Percentiles rank a stretch among this genome's conserved stretches.
Evolutionary conservation across 2,797 vertebrate species (phyloP).

Genomic region (Hyperoplus lanceolatus): DNA sequence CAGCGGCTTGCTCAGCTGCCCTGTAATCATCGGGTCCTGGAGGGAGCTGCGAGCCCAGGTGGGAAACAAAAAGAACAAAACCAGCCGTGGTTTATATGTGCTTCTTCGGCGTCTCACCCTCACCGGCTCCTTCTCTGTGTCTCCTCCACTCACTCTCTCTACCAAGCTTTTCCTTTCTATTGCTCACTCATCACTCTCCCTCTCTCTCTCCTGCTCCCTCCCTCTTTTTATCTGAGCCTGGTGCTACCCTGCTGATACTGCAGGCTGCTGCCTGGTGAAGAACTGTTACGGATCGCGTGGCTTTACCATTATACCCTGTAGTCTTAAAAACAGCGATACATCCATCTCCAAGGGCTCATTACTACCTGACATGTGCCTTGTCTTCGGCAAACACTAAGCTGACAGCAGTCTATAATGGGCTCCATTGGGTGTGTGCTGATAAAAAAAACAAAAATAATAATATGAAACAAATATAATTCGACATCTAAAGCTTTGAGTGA

Average conservation of each 20-base stretch:
- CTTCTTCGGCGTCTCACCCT: slow-evolving; percentile 84
- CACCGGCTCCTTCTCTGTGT: slow-evolving; percentile 80
- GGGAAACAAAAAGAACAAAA: slow-evolving; percentile 73
- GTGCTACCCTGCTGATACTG: slow-evolving; percentile 94
- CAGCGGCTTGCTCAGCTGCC: slow-evolving; percentile 99
- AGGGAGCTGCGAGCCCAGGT: slow-evolving; percentile 82
- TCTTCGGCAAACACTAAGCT: slow-evolving; percentile 74
- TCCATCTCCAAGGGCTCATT: slow-evolving; percentile 84
- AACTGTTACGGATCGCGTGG: slow-evolving; percentile 96
- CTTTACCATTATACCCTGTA: slow-evolving; percentile 95
- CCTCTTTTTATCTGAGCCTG: slow-evolving; percentile 88
- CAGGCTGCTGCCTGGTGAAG: slow-evolving; percentile 97
- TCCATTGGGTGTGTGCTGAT: slow-evolving; percentile 43
- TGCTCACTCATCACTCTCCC: slow-evolving; percentile 86
- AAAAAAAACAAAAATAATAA: slow-evolving; percentile 63
- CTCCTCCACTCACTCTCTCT: slow-evolving; percentile 80
- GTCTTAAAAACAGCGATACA: slow-evolving; percentile 90
- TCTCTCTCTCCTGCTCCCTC: slow-evolving; percentile 81
- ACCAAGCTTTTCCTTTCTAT: slow-evolving; percentile 80
- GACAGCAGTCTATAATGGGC: slow-evolving; percentile 62
- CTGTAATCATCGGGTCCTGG: slow-evolving; percentile 99
- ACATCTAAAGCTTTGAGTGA: slow-evolving; percentile 42
- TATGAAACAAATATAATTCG: slow-evolving; percentile 63
- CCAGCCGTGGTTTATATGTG: slow-evolving; percentile 81
- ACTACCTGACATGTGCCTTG: slow-evolving; percentile 75